These are phyloP conservation scores for Pseudochromis fuscus DNA, from an alignment of 2,797 vertebrate genomes.

Conservation along the genomic window DNA sequence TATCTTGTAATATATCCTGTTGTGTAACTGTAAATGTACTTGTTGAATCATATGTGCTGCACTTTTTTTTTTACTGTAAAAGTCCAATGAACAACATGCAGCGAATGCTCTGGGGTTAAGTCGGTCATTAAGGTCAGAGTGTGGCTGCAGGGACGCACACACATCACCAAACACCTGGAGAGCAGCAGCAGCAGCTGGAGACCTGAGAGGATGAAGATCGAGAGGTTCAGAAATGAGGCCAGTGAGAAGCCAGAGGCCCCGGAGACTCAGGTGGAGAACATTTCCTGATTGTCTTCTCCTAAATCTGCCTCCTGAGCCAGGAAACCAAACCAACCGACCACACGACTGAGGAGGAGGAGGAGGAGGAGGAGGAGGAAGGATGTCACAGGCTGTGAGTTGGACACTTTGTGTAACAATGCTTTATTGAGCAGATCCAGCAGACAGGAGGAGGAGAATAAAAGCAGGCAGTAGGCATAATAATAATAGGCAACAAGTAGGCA, in stretches of 20 bases:
- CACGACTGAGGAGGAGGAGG: constrained; percentile 7
- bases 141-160: no score
- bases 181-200: no score
- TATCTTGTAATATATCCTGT: no score
- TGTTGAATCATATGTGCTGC: no score
- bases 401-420: constrained; percentile 15
- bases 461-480: constrained; percentile 18
- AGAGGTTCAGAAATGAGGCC: neutral
- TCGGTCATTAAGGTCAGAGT: no score
- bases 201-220: neutral
- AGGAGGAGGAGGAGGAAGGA: constrained; percentile 10
- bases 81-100: no score
- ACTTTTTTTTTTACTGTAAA: no score
- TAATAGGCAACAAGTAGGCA: constrained; percentile 23
- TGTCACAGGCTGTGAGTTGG: constrained; percentile 35
- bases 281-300: constrained; percentile 13
- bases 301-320: constrained; percentile 12
- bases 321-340: constrained; percentile 14
- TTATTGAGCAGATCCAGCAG: constrained; percentile 14
- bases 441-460: constrained; percentile 21
- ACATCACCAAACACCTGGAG: no score
- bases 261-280: neutral
- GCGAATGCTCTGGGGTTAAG: no score
- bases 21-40: no score
- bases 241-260: neutral